Base-by-base conservation (phyloP, 30 jellyfish, hydroid and myxozoan species). In the Aurelia aurita region DNA sequence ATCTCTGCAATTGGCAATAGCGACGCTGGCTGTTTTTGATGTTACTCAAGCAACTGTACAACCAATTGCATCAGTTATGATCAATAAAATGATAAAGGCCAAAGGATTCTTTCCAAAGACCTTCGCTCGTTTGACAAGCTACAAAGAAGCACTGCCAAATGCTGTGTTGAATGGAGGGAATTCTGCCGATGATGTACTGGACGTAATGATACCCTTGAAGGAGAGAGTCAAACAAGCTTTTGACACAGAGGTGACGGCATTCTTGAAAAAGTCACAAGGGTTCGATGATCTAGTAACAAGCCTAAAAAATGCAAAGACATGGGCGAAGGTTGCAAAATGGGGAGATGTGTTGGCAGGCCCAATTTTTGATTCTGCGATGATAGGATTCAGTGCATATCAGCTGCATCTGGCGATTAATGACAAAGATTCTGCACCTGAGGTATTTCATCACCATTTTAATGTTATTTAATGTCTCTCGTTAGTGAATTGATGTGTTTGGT, bases 311-410 rank as follows among this genome's bases (percentile, higher is more conserved):
- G 74, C 74, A 15, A 62, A 62, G 74, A 23, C 35, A 2, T 62
- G 74, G 74, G 74, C 74, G 15, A 62, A 28, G 45, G 74, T 26
- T 28, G 45, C 74, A 62, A 62, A 62, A 28, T 62, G 74, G 74
- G 74, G 45, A 62, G 74, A 62, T 62, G 74, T 62, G 74, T 28
- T 62, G 20, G 74, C 35, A 23, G 74, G 74, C 19, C 74, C 74
- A 7, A 28, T 62, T 12, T 62, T 62, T 26, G 74, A 62, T 62
- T 23, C 74, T 14, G 74, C 74, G 5, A 62, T 62, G 74, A 44
- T 62, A 20, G 74, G 28, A 16, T 62, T 62, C 11, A 62, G 74
- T 62, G 74, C 35, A 12, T 62, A 62, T 62, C 74, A 62, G 74
- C 35, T 62, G 46, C 35, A 62, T 23, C 45, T 62, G 2, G 74